Evolutionary conservation across 2,888 invertebrate genomes (phyloP), one percentile per base, ranked within the genome.

Genomic region (Idaea dimidiata): DNA sequence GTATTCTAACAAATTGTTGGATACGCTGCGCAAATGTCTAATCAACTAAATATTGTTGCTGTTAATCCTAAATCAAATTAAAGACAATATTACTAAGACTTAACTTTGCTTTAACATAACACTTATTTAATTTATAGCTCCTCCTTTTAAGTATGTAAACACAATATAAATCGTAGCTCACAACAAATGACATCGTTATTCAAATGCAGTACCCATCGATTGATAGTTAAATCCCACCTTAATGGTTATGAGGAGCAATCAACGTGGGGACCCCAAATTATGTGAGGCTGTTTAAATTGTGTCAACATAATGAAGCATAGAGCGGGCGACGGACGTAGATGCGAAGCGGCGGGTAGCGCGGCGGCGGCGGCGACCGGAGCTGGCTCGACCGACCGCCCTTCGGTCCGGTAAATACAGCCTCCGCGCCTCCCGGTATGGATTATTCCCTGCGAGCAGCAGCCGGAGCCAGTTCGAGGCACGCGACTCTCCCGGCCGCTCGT

Each of bases 351-450:
- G 73, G 73, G 78, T 75, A 66, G 72, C 71, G 79, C 76, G 78
- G 80, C 81, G 80, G 82, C 79, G 80, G 77, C 79, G 77, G 81
- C 83, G 80, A 81, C 78, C 78, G 77, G 75, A 82, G 84, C 81
- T 77, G 78, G 83, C 83, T 83, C 79, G 85, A 82, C 83, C 86
- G 85, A 79, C 83, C 88, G 87, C 87, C 87, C 89, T 85, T 80
- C 84, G 86, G 88, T 89, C 91, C 90, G 86, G 89, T 88, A 86
- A 88, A 87, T 83, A 89, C 88, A 88, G 88, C 89, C 89, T 88
- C 88, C 87, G 82, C 85, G 84, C 84, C 83, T 82, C 86, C 81
- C 88, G 80, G 86, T 91, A 90, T 91, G 88, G 91, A 91, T 91
- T 91, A 91, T 90, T 91, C 88, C 87, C 79, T 76, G 82, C 81